Conservation (phyloP, 2,113 vertebrate genomes). For the Calyptomena viridis region DNA sequence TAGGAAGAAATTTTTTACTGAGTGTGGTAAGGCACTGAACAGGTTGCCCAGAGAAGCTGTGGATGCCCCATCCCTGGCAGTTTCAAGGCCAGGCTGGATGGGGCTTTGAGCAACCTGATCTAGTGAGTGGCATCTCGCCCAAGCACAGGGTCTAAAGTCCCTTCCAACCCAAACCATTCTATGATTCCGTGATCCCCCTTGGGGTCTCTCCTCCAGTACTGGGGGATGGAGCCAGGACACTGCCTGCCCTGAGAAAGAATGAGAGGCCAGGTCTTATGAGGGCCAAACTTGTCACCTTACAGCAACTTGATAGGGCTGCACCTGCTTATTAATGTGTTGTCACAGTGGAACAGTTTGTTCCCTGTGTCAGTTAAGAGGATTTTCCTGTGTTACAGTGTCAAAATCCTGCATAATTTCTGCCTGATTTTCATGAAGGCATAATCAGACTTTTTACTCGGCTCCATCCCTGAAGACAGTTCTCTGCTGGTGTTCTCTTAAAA, state of each 20-base stretch:
- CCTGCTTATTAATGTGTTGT: not conserved
- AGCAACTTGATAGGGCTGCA: not conserved
- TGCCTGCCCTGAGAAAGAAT: fast-evolving
- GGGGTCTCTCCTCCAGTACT: fast-evolving
- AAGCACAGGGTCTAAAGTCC: not conserved
- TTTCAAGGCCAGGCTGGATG: not conserved
- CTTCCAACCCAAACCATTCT: not conserved
- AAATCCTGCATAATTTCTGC: constrained; percentile 67
- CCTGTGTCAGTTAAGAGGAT: constrained; percentile 55
- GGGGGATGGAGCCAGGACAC: fast-evolving
- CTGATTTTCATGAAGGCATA: constrained; percentile 29
- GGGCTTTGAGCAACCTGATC: not conserved
- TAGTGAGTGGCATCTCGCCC: not conserved
- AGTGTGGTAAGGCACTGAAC: too few species aligned
- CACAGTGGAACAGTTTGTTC: constrained; percentile 42
- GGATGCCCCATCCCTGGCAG: not conserved
- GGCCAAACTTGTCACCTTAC: not conserved
- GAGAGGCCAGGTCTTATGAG: not conserved
- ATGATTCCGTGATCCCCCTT: not conserved
- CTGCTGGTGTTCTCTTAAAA: constrained; percentile 52
- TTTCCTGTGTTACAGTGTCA: constrained; percentile 50
- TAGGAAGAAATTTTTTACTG: not conserved
- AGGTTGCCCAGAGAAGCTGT: not conserved
- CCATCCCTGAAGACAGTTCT: constrained; percentile 40
- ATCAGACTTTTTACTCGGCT: not conserved